Conservation (phyloP, 2,797 vertebrate genomes). For the Pangasius mekongensis region DNA sequence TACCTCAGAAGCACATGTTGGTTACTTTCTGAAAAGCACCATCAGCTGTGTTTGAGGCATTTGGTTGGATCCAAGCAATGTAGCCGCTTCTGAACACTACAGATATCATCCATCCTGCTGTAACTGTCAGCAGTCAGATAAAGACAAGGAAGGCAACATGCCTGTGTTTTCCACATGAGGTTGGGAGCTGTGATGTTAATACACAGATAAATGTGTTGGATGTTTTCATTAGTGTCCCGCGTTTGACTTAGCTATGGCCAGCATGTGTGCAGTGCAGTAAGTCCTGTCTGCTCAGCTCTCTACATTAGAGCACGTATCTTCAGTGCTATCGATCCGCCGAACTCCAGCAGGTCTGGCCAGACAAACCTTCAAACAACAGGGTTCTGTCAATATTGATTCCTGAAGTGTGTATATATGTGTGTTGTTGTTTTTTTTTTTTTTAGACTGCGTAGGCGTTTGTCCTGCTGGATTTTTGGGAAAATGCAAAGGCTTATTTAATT, state of each 20-base stretch:
- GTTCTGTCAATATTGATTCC: slow-evolving; percentile 45
- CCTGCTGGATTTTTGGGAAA: neutral
- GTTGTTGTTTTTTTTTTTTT: neutral
- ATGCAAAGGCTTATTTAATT: neutral
- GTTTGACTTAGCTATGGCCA: neutral
- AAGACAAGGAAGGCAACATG: neutral
- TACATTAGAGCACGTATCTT: slow-evolving; percentile 28
- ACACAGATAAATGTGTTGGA: slow-evolving; percentile 7
- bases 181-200: slow-evolving; percentile 22
- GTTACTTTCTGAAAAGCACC: neutral
- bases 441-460: slow-evolving; percentile 7
- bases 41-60: neutral
- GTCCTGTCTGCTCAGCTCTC: slow-evolving; percentile 31
- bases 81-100: neutral
- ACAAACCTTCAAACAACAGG: slow-evolving; percentile 52
- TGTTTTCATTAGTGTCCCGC: slow-evolving; percentile 6
- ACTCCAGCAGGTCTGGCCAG: slow-evolving; percentile 34
- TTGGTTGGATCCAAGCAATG: neutral
- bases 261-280: slow-evolving; percentile 29
- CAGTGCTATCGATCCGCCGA: slow-evolving; percentile 36
- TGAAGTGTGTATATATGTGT: neutral
- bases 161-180: neutral
- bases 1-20: neutral
- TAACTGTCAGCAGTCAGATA: neutral
- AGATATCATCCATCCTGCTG: neutral